Evolutionary conservation across 2,888 invertebrate genomes (phyloP), one percentile per base, ranked within the genome.

Genomic region (Lysandra bellargus): DNA sequence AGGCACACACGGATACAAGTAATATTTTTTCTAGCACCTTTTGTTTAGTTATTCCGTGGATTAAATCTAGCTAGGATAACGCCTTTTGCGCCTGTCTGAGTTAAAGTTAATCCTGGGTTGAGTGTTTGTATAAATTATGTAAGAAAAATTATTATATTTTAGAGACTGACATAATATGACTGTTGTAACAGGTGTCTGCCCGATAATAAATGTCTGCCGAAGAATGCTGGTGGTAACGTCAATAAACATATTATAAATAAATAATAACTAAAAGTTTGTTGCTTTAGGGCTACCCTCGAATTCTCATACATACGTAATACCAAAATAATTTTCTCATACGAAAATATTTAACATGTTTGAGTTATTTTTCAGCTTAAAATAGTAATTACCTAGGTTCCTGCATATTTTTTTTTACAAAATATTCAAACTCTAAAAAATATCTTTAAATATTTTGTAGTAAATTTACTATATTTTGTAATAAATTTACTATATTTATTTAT

Each of bases 1-100:
- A 49, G 78, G 37, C 74, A 12, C 60, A 74, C 40, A 74, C 57
- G 33, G 76, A 74, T 76, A 61, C 79, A 33, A 30, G 14, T 30
- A 75, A 76, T 53, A 57, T 76, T 76, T 33, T 44, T 76, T 76
- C 76, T 53, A 76, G 57, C 76, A 57, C 76, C 76, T 53, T 49
- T 76, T 76, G 76, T 76, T 53, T 76, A 76, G 17, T 53, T 57
- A 33, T 76, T 5, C 17, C 44, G 33, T 23, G 30, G 53, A 76
- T 9, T 76, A 57, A 76, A 76, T 76, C 69, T 33, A 69, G 33
- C 69, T 14, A 69, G 1, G 14, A 14, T 53, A 9, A 49, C 49
- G 49, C 44, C 44, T 49, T 14, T 57, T 17, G 14, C 57, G 4
- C 57, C 57, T 57, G 14, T 57, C 57, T 17, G 57, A 17, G 17